phyloP scores from a whole-genome alignment of 2,888 invertebrate species.

The Shargacucullia verbasci region DNA sequence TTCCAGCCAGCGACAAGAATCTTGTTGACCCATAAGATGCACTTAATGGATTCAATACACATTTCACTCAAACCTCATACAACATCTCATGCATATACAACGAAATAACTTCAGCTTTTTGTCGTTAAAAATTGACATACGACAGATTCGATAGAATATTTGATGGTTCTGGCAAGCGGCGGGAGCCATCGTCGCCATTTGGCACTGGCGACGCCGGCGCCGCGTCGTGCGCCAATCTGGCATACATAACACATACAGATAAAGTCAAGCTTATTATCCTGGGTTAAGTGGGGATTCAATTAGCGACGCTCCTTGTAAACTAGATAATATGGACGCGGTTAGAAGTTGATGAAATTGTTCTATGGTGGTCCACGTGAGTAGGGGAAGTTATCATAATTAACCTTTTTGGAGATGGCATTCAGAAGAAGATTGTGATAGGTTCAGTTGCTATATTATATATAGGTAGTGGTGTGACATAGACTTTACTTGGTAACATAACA shows the following conservation, averaged over 20 bases:
- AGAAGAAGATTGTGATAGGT: too few relatives aligned
- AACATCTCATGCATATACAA: slow-evolving; percentile 2
- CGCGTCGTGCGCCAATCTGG: slow-evolving; percentile 39
- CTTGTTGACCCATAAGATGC: too few relatives aligned
- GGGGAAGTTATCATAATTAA: too few relatives aligned
- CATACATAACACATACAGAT: slow-evolving; percentile 13
- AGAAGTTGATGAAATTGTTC: not conserved
- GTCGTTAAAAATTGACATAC: slow-evolving; percentile 17
- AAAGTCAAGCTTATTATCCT: slow-evolving; percentile 8
- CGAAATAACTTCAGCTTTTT: slow-evolving; percentile 4
- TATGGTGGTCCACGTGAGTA: too few relatives aligned
- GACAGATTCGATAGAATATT: slow-evolving; percentile 22
- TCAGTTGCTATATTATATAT: too few relatives aligned
- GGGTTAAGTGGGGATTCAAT: not conserved
- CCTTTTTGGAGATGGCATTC: too few relatives aligned
- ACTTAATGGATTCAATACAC: too few relatives aligned
- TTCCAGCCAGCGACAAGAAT: too few relatives aligned
- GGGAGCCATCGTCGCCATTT: slow-evolving; percentile 11
- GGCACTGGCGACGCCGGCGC: slow-evolving; percentile 30
- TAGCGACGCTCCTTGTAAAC: not conserved
- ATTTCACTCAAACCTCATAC: too few relatives aligned
- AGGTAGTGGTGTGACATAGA: too few relatives aligned
- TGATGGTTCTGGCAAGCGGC: slow-evolving; percentile 25
- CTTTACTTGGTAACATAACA: too few relatives aligned
- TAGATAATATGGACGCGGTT: not conserved